Evolutionary conservation across 2,113 vertebrate species (phyloP).

Genomic region (Nesoenas mayeri): DNA sequence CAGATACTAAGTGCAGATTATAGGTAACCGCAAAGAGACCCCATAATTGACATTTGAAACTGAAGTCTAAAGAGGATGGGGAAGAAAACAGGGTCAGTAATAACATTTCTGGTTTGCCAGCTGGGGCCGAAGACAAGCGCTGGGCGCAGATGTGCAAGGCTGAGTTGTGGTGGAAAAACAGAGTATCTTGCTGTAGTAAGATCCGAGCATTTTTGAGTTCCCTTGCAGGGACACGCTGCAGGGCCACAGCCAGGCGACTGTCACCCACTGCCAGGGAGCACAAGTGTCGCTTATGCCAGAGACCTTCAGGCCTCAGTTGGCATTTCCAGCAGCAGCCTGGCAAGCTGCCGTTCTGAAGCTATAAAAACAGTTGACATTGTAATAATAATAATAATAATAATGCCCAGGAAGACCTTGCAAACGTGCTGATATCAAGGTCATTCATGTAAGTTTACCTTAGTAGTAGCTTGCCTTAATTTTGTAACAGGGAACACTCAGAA

Average conservation of each 20-base stretch:
- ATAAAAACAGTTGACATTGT: not conserved
- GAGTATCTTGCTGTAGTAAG: not conserved
- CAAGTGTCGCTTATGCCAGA: accelerated
- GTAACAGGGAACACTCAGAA: not conserved
- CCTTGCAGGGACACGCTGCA: accelerated
- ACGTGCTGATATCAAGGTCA: not conserved
- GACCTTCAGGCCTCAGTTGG: not conserved
- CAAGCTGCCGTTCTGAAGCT: not conserved
- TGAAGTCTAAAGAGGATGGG: not conserved
- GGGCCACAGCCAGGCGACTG: not conserved
- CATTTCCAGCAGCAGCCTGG: not conserved
- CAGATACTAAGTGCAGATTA: not conserved
- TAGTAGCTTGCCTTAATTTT: not conserved
- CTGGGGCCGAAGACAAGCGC: not conserved
- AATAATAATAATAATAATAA: too few relatives aligned
- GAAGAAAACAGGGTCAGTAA: not conserved
- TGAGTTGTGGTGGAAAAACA: not conserved
- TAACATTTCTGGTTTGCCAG: not conserved
- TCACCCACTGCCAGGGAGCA: not conserved
- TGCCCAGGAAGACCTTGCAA: not conserved
- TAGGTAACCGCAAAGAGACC: accelerated
- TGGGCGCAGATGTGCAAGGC: not conserved
- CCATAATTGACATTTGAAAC: not conserved
- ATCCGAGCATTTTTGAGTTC: not conserved
- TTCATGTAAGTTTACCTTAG: not conserved